phyloP scores from a whole-genome alignment of 1,140 invertebrate species.

The Lordiphosa collinella region DNA sequence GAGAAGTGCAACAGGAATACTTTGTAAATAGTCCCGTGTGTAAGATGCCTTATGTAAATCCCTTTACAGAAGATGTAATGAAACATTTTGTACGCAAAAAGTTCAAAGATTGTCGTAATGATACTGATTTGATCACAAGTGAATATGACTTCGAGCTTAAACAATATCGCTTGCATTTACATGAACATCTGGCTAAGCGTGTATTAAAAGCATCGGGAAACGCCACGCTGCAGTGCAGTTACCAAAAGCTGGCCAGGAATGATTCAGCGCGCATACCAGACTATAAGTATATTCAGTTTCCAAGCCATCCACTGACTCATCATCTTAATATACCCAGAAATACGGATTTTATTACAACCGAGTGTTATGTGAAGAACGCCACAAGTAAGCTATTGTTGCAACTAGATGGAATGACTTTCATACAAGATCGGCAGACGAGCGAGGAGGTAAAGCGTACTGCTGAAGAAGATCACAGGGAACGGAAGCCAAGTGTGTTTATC shows the following conservation, averaged over 20 bases:
- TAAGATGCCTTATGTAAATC: constrained; percentile 26
- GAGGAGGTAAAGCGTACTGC: not conserved
- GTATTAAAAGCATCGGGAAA: not conserved
- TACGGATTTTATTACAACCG: constrained; percentile 11
- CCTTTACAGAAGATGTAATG: constrained; percentile 16
- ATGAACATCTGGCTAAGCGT: constrained; percentile 12
- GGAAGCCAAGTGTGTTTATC: constrained; percentile 27
- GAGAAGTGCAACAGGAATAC: not conserved
- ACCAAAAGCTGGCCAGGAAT: constrained; percentile 3
- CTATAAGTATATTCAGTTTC: not conserved
- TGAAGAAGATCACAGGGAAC: not conserved
- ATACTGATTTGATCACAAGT: constrained; percentile 22
- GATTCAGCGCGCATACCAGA: not conserved
- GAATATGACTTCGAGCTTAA: constrained; percentile 24
- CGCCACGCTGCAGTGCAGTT: constrained; percentile 20
- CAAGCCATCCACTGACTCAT: not conserved
- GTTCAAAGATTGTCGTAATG: constrained; percentile 1
- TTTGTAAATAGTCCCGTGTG: constrained; percentile 20
- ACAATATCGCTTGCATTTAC: constrained; percentile 24
- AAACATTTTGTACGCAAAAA: not conserved
- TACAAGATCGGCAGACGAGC: constrained; percentile 1
- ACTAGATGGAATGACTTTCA: constrained; percentile 21
- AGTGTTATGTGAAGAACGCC: constrained; percentile 11
- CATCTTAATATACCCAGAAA: constrained; percentile 8
- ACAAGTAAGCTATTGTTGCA: not conserved